Percentiles rank a stretch among this genome's conserved stretches.
These are phyloP conservation scores for Proteles cristata DNA, from an alignment of 2,113 vertebrate species.

Conservation along the genomic window DNA sequence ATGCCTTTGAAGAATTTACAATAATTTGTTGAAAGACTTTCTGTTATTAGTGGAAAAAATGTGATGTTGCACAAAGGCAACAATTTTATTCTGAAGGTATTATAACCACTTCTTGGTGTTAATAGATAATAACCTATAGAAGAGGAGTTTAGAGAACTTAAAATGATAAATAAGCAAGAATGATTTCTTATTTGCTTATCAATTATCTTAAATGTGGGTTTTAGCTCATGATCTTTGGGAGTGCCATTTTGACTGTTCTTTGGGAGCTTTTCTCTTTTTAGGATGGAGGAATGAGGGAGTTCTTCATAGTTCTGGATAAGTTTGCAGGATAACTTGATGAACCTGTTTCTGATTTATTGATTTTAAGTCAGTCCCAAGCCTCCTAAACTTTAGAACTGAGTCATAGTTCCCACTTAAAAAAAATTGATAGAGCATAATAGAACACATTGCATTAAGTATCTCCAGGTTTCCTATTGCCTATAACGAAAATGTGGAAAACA, in stretches of 20 bases:
- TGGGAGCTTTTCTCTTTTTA: not conserved
- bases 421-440: not conserved
- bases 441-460: conserved; percentile 16
- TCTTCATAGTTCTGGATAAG: not conserved
- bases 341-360: conserved; percentile 28
- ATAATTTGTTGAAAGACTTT: conserved; percentile 30
- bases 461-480: conserved; percentile 2
- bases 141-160: conserved; percentile 19
- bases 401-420: not conserved
- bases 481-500: conserved; percentile 31
- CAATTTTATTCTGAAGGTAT: conserved; percentile 22
- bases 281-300: not conserved
- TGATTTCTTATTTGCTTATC: not conserved
- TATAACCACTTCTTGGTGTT: not conserved
- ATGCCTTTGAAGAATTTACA: not conserved
- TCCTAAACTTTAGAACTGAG: conserved; percentile 31
- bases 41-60: conserved; percentile 42
- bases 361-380: conserved; percentile 38
- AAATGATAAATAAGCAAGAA: not conserved
- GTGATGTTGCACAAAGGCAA: not conserved
- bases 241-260: not conserved
- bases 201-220: not conserved
- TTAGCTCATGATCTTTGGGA: not conserved
- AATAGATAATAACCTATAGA: not conserved
- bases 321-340: conserved; percentile 25